Evolutionary conservation across 2,888 invertebrate genomes (phyloP).

Genomic region (Lottia gigantea): DNA sequence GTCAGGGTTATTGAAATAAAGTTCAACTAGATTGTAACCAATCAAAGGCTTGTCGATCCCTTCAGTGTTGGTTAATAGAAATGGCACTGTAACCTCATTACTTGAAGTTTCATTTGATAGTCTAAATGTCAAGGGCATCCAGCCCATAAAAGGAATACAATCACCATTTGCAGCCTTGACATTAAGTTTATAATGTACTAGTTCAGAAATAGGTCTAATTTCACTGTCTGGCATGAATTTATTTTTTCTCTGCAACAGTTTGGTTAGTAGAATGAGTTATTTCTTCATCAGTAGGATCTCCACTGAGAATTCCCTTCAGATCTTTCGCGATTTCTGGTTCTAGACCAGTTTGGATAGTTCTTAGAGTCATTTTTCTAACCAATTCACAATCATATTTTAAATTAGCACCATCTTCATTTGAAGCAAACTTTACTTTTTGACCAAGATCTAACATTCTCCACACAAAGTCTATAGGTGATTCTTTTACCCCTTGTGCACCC

Average conservation of each 20-base stretch:
- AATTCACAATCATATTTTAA: not conserved
- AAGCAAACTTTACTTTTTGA: not conserved
- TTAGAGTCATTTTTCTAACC: not conserved
- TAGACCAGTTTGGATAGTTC: not conserved
- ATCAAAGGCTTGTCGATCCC: not conserved
- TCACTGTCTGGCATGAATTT: too few species aligned
- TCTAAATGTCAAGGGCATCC: not conserved
- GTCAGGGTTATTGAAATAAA: not conserved
- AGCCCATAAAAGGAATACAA: not conserved
- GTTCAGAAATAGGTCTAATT: slow-evolving; percentile 2
- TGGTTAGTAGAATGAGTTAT: not conserved
- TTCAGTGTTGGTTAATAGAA: not conserved
- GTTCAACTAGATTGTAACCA: not conserved
- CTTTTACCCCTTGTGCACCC: too few species aligned
- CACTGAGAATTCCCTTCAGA: not conserved
- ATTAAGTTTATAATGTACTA: not conserved
- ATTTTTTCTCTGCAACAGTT: not conserved
- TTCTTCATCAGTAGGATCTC: not conserved
- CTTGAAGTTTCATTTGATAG: not conserved
- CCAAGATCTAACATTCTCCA: too few species aligned
- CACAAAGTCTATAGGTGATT: too few species aligned
- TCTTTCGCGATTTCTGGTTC: not conserved
- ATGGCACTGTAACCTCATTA: not conserved
- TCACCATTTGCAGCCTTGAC: not conserved
- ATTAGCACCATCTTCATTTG: not conserved